Percentiles rank a stretch among this genome's conserved stretches.
phyloP scores from a whole-genome alignment of 30 jellyfish, hydroid and myxozoan species.

The Morbakka virulenta region DNA sequence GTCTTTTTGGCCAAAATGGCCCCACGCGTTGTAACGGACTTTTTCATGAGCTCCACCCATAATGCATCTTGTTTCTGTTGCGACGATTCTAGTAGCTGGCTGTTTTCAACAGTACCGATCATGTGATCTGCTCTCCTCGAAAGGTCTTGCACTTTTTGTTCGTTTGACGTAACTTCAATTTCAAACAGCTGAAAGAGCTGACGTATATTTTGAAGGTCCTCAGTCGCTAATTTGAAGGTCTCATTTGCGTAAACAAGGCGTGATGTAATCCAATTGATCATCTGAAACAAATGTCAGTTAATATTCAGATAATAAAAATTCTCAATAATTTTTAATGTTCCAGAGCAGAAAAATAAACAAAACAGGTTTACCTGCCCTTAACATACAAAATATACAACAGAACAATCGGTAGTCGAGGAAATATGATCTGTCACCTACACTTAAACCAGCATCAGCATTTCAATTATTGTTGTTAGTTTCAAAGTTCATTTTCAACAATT shows the following conservation, averaged over 20 bases:
- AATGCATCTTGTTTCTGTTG: neutral
- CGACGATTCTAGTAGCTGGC: neutral
- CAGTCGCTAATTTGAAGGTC: neutral
- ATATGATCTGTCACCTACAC: too few species aligned
- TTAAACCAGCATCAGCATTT: too few species aligned
- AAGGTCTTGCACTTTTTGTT: conserved; percentile 4
- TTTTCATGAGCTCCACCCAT: conserved; percentile 20
- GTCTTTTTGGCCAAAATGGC: neutral
- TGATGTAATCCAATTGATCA: conserved; percentile 23
- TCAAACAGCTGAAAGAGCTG: conserved; percentile 1
- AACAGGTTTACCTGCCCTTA: too few species aligned
- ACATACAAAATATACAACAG: too few species aligned
- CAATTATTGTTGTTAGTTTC: too few species aligned
- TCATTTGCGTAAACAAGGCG: conserved; percentile 25
- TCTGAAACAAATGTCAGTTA: conserved; percentile 6
- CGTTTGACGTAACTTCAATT: conserved; percentile 30
- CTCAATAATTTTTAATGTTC: too few species aligned
- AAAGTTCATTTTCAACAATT: too few species aligned
- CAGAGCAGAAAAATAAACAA: too few species aligned
- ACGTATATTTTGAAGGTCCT: conserved; percentile 1
- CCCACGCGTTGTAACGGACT: neutral
- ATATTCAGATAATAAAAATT: too few species aligned
- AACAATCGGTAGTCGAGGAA: too few species aligned
- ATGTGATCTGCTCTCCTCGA: neutral
- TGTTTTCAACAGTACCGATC: neutral